A percentile compares a stretch with the other conserved stretches of the same genome.
phyloP scores from a whole-genome alignment of 2,888 invertebrate genomes.

The Tineola bisselliella region DNA sequence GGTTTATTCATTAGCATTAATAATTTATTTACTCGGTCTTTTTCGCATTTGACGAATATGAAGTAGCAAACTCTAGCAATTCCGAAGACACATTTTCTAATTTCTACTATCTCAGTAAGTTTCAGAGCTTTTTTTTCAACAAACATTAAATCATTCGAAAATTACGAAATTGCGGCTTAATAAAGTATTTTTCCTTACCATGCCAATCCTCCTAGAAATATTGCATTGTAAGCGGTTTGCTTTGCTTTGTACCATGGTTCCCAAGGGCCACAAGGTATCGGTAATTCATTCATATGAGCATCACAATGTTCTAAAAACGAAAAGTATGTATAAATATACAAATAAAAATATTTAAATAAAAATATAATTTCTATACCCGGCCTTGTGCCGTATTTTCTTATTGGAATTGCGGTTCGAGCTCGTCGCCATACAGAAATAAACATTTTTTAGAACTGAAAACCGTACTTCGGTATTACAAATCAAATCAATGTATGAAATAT shows the following conservation, averaged over 20 bases:
- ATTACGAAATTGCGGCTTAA: neutral
- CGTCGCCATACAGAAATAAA: neutral
- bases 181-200: neutral
- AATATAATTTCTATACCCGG: neutral
- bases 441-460: neutral
- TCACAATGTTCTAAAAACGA: constrained; percentile 36
- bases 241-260: constrained; percentile 70
- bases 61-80: no score
- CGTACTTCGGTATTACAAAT: neutral
- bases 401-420: neutral
- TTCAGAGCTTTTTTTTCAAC: neutral
- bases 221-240: constrained; percentile 54
- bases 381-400: neutral
- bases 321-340: no score
- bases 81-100: no score
- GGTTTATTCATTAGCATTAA: no score
- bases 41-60: no score
- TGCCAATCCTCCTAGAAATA: constrained; percentile 22
- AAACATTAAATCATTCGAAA: neutral
- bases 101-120: no score
- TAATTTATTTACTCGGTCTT: no score
- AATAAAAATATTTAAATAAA: no score
- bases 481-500: no score
- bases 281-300: constrained; percentile 78
- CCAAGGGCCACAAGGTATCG: constrained; percentile 81